These are phyloP conservation scores for Drosophila carrolli DNA, from an alignment of 1,140 invertebrate genomes.

Conservation along the genomic window DNA sequence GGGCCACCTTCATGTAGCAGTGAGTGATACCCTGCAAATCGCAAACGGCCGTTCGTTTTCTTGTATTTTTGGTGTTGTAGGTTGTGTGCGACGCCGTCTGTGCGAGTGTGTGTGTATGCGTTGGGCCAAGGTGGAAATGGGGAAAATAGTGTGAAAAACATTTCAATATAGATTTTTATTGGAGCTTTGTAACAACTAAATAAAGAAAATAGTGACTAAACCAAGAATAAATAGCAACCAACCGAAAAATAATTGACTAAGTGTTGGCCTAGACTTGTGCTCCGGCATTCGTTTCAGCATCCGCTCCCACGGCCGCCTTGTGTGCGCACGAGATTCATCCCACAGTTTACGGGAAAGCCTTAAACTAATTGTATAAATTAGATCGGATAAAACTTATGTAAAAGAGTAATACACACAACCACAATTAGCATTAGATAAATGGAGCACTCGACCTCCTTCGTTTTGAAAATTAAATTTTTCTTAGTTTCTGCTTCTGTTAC, in stretches of 20 bases:
- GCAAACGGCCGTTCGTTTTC: constrained; percentile 16
- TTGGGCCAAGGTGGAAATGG: constrained; percentile 7
- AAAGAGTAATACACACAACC: constrained; percentile 81
- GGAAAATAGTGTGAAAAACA: constrained; percentile 20
- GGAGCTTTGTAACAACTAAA: constrained; percentile 49
- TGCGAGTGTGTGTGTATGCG: constrained; percentile 44
- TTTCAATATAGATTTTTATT: constrained; percentile 60
- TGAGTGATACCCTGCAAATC: constrained; percentile 5
- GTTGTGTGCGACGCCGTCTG: constrained; percentile 64
- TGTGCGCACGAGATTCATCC: constrained; percentile 41
- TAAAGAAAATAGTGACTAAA: constrained; percentile 57
- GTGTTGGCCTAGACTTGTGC: constrained; percentile 57
- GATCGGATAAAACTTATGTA: constrained; percentile 48
- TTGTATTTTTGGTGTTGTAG: constrained; percentile 72
- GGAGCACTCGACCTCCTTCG: constrained; percentile 44
- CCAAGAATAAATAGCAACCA: constrained; percentile 69
- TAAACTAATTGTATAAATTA: constrained; percentile 58
- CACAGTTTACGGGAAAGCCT: constrained; percentile 26
- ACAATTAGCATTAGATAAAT: constrained; percentile 76
- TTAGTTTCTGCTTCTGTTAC: constrained; percentile 37
- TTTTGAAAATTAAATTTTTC: constrained; percentile 55
- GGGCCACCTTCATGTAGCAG: not conserved
- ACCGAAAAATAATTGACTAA: constrained; percentile 67
- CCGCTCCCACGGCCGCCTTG: constrained; percentile 3
- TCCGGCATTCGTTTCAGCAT: constrained; percentile 1